Conservation (phyloP, 30 jellyfish, hydroid and myxozoan species). For the Phacellophora camtschatica region DNA sequence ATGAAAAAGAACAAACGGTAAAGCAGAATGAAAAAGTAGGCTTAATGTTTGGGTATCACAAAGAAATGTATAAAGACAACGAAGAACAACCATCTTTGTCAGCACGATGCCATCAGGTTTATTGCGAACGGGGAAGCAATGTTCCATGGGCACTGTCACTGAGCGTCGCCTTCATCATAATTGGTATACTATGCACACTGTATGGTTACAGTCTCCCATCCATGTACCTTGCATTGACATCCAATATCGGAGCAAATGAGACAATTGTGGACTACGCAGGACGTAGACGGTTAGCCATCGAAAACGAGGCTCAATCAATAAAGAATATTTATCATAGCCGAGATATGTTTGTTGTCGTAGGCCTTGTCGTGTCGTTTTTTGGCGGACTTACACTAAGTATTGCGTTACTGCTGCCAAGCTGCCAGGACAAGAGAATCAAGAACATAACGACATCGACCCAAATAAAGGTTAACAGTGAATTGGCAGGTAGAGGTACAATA, state of each 20-base stretch:
- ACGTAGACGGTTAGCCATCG: neutral
- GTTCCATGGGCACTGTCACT: constrained; percentile 24
- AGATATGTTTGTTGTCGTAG: constrained; percentile 23
- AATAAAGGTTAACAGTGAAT: constrained; percentile 36
- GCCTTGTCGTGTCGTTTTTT: constrained; percentile 15
- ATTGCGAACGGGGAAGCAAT: constrained; percentile 31
- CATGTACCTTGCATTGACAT: constrained; percentile 8
- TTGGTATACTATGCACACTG: constrained; percentile 29
- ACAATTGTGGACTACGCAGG: neutral
- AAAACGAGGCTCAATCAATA: constrained; percentile 33
- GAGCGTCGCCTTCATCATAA: constrained; percentile 18
- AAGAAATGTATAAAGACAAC: constrained; percentile 26
- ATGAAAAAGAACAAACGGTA: neutral
- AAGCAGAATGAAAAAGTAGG: constrained; percentile 22
- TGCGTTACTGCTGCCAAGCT: constrained; percentile 34
- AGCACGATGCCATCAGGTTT: constrained; percentile 26
- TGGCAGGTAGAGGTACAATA: neutral
- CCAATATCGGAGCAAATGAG: constrained; percentile 18
- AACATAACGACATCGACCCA: constrained; percentile 19
- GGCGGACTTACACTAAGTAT: constrained; percentile 39
- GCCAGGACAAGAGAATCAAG: constrained; percentile 21
- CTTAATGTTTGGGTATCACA: constrained; percentile 51
- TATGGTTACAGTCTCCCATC: constrained; percentile 41
- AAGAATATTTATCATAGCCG: constrained; percentile 11
- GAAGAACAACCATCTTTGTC: constrained; percentile 13